These are phyloP conservation scores for Paralvinella palmiformis DNA, from an alignment of 1,140 invertebrate species.

Conservation along the genomic window DNA sequence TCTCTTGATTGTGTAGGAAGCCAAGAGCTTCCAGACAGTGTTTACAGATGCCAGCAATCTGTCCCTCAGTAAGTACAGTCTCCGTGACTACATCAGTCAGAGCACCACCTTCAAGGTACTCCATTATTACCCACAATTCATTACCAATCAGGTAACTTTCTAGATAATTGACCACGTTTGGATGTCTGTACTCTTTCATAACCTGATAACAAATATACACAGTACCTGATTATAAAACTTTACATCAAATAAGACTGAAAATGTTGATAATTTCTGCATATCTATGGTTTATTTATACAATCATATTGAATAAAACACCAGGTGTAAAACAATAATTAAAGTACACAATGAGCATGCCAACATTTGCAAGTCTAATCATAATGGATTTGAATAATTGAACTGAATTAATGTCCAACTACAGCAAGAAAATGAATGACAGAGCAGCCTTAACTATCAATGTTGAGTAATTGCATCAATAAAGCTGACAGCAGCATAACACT, in stretches of 20 bases:
- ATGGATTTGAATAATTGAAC: too few species aligned
- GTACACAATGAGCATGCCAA: too few species aligned
- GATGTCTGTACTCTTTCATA: conserved; percentile 45
- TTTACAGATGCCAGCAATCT: conserved; percentile 95
- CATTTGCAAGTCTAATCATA: too few species aligned
- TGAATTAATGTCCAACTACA: too few species aligned
- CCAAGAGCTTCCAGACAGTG: conserved; percentile 48
- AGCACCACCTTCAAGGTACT: conserved; percentile 55
- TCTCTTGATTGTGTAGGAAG: conserved; percentile 17
- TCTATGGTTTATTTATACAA: not conserved
- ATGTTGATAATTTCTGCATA: not conserved
- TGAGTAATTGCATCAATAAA: too few species aligned
- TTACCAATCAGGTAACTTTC: conserved; percentile 83
- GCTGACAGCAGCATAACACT: too few species aligned
- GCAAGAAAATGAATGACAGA: not conserved
- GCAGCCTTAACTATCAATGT: too few species aligned
- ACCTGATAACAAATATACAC: too few species aligned
- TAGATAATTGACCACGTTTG: conserved; percentile 63
- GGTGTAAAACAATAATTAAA: not conserved
- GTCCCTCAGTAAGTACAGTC: conserved; percentile 63
- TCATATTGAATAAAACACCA: not conserved
- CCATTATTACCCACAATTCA: conserved; percentile 57
- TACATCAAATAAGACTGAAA: not conserved
- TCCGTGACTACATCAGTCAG: conserved; percentile 57
- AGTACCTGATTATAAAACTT: not conserved